A percentile compares a stretch with the other conserved stretches of the same genome.
Evolutionary conservation across 2,888 invertebrate genomes (phyloP).

Genomic region (Corbicula japonica): DNA sequence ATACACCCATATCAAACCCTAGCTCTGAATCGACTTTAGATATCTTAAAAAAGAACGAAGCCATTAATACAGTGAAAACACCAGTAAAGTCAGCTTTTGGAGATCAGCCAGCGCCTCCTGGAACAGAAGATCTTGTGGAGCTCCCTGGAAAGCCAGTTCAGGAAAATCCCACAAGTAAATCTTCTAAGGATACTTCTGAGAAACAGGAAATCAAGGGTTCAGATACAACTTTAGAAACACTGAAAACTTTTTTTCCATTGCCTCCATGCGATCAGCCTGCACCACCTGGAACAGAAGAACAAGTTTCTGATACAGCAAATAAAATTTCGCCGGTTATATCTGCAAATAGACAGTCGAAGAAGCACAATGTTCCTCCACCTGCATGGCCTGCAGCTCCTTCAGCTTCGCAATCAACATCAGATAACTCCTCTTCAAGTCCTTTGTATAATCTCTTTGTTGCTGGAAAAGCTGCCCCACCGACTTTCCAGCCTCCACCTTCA

Average conservation of each 20-base stretch:
- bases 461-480: not conserved
- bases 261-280: not conserved
- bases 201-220: not conserved
- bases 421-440: not conserved
- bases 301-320: not conserved
- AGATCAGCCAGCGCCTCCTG: not conserved
- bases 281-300: constrained; percentile 15
- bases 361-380: too few species aligned
- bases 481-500: not conserved
- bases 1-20: too few species aligned
- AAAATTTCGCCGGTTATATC: constrained; percentile 3
- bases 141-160: not conserved
- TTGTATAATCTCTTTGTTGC: not conserved
- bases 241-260: not conserved
- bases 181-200: too few species aligned
- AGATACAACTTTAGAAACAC: not conserved
- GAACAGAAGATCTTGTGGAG: not conserved
- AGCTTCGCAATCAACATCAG: not conserved
- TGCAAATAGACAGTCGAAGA: not conserved
- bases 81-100: too few species aligned
- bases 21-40: too few species aligned
- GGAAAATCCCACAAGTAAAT: not conserved
- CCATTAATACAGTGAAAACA: too few species aligned
- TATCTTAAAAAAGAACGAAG: too few species aligned
- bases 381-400: too few species aligned